Conservation (phyloP, 2,888 invertebrate genomes). For the Pogonocherus hispidulus region DNA sequence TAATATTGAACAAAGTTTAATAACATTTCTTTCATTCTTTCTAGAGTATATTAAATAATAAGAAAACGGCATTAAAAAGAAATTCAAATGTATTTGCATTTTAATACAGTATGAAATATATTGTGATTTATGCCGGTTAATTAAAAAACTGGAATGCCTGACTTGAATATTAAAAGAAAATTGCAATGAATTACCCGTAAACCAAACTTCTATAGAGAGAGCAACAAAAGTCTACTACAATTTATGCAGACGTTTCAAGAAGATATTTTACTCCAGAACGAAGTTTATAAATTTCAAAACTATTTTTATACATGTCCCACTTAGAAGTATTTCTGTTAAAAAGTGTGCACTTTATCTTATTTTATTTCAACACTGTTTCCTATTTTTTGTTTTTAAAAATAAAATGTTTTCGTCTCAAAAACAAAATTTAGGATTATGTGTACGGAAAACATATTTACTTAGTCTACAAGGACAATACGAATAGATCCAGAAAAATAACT, state of each 20-base stretch:
- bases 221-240: slow-evolving; percentile 10
- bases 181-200: slow-evolving; percentile 36
- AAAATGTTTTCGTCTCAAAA: slow-evolving; percentile 1
- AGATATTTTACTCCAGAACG: neutral
- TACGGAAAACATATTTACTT: no score
- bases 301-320: no score
- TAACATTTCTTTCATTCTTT: slow-evolving; percentile 45
- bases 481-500: no score
- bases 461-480: no score
- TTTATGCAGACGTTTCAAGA: slow-evolving; percentile 5
- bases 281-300: slow-evolving; percentile 19
- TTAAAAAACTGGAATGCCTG: slow-evolving; percentile 43
- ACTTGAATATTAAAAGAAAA: slow-evolving; percentile 42
- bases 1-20: slow-evolving; percentile 46
- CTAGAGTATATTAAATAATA: slow-evolving; percentile 47
- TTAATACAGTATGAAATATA: slow-evolving; percentile 48
- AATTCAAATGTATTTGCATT: slow-evolving; percentile 50
- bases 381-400: slow-evolving; percentile 14
- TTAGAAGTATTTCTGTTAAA: no score
- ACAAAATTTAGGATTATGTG: neutral
- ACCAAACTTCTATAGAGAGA: slow-evolving; percentile 9
- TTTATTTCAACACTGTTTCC: neutral
- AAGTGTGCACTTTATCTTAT: slow-evolving; percentile 1
- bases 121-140: slow-evolving; percentile 51
- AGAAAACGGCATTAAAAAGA: slow-evolving; percentile 46